phyloP scores from a whole-genome alignment of 2,113 vertebrate genomes.

The Grammomys dolichurus region DNA sequence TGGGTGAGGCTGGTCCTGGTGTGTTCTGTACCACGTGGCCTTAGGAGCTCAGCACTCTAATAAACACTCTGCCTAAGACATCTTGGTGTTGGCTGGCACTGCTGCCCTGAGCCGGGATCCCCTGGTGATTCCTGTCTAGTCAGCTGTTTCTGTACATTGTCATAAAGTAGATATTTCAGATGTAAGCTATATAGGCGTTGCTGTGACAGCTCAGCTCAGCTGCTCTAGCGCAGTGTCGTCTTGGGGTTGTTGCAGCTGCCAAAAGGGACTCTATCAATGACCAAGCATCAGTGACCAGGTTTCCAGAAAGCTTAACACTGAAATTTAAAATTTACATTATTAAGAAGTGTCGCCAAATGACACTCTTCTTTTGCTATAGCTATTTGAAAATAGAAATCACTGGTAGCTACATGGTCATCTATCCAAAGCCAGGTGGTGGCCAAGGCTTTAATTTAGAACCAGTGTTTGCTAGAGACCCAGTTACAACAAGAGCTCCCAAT shows the following conservation, averaged over 20 bases:
- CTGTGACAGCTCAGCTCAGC: not conserved
- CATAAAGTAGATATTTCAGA: not conserved
- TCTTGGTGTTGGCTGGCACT: not conserved
- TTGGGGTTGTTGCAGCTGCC: not conserved
- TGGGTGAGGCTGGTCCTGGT: not conserved
- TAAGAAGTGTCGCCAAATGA: not conserved
- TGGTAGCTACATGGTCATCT: not conserved
- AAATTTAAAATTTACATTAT: not conserved
- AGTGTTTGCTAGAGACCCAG: not conserved
- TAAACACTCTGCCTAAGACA: not conserved
- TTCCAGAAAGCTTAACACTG: not conserved
- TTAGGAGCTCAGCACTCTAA: not conserved
- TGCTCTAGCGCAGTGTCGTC: not conserved
- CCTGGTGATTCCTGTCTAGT: not conserved
- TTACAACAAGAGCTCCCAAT: not conserved
- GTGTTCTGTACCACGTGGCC: rapidly evolving
- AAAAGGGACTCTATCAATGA: not conserved
- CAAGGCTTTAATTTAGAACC: not conserved
- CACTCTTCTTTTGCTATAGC: not conserved
- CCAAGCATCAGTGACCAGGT: not conserved
- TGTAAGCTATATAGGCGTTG: not conserved
- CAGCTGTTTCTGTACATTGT: not conserved
- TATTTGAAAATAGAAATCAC: not conserved
- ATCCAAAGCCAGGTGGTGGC: not conserved
- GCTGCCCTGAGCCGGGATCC: not conserved